Conservation (phyloP, 2,113 vertebrate genomes). For the Athene cunicularia region DNA sequence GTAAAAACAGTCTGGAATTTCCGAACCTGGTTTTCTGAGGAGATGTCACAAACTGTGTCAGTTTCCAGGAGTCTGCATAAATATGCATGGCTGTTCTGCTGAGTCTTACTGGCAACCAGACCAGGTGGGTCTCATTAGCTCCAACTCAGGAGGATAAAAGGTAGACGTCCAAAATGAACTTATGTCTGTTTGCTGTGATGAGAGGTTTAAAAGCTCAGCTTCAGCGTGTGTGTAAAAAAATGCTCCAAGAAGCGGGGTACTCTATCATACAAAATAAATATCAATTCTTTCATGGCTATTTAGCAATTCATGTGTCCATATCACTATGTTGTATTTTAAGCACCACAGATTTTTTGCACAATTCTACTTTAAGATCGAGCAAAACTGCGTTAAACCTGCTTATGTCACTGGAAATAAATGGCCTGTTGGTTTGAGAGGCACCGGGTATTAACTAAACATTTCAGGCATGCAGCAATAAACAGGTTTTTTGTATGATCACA, state of each 20-base stretch:
- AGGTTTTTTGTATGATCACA: not conserved
- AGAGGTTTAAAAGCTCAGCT: not conserved
- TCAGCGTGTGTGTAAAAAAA: not conserved
- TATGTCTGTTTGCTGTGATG: rapidly evolving
- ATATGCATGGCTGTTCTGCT: constrained; percentile 9
- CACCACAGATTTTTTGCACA: not conserved
- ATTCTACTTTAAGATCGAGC: not conserved
- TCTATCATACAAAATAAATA: not conserved
- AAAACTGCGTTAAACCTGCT: not conserved
- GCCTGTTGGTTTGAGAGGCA: not conserved
- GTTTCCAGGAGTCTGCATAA: constrained; percentile 12
- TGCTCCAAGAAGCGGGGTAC: rapidly evolving
- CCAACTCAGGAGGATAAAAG: not conserved
- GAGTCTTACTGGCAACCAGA: not conserved
- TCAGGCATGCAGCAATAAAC: not conserved
- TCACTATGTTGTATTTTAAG: not conserved
- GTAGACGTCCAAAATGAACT: not conserved
- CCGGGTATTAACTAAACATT: not conserved
- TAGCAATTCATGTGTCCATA: not conserved
- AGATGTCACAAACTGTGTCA: not conserved
- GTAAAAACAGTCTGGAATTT: not conserved
- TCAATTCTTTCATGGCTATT: not conserved
- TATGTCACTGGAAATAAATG: not conserved
- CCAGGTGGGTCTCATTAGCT: not conserved
- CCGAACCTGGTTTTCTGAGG: not conserved